Percentiles rank a stretch among this genome's conserved stretches.
Conservation (phyloP, 2,888 invertebrate genomes). For the Pyrrhia umbra region DNA sequence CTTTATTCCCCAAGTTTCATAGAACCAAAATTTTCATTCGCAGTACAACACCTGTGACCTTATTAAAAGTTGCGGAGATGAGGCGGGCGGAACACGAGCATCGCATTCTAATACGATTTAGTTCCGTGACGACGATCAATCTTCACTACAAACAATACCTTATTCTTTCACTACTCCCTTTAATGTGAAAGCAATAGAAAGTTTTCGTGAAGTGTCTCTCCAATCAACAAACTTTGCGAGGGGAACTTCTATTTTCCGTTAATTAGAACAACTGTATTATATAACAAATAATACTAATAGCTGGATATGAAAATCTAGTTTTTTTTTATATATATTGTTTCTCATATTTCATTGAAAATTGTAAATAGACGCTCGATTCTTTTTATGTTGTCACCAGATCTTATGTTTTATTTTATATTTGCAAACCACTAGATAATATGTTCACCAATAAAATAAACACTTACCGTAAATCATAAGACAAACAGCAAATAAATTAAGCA, state of each 20-base stretch:
- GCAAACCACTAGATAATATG: too few species aligned
- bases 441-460: too few species aligned
- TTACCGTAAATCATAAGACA: too few species aligned
- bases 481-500: too few species aligned
- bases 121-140: conserved; percentile 57
- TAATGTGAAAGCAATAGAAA: conserved; percentile 69
- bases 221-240: conserved; percentile 65
- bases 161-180: conserved; percentile 60
- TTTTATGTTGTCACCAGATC: too few species aligned
- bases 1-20: conserved; percentile 37
- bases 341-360: too few species aligned
- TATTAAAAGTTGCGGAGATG: conserved; percentile 57
- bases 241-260: conserved; percentile 52
- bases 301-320: too few species aligned
- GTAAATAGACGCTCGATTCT: too few species aligned
- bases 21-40: conserved; percentile 51
- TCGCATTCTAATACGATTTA: conserved; percentile 57
- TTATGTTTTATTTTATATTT: too few species aligned
- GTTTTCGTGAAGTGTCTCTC: conserved; percentile 67
- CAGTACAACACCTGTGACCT: conserved; percentile 58
- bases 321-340: too few species aligned
- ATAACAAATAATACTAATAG: conserved; percentile 18
- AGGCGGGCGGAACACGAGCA: conserved; percentile 36
- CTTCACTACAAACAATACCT: conserved; percentile 52
- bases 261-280: conserved; percentile 47